These are phyloP conservation scores for Sus cebifrons DNA, from an alignment of 2,797 vertebrate genomes.

Conservation along the genomic window DNA sequence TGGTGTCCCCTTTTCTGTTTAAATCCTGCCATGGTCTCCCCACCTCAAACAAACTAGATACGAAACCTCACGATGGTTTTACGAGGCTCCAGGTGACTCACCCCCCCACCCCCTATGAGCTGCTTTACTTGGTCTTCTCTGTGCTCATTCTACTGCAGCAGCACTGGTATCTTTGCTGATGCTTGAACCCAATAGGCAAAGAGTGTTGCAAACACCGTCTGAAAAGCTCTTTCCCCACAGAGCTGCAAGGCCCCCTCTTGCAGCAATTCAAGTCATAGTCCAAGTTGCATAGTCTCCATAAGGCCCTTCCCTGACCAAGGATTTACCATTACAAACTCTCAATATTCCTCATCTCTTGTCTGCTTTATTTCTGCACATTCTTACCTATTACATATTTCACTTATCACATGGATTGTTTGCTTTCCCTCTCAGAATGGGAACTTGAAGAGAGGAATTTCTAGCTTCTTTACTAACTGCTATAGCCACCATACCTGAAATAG, in stretches of 20 bases:
- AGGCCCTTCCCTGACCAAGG: not conserved
- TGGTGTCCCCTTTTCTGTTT: accelerated
- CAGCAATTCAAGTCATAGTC: accelerated
- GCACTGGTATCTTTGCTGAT: not conserved
- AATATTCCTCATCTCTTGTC: not conserved
- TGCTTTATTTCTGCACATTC: not conserved
- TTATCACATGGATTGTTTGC: not conserved
- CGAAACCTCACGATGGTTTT: not conserved
- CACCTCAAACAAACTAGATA: too few relatives aligned
- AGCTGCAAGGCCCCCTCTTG: accelerated
- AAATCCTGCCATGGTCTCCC: not conserved
- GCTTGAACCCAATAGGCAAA: too few relatives aligned
- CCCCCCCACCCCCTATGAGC: accelerated
- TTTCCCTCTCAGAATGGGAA: not conserved
- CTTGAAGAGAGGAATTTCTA: not conserved
- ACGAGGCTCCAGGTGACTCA: too few relatives aligned
- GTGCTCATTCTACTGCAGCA: not conserved
- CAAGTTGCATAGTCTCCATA: not conserved
- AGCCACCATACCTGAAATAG: not conserved
- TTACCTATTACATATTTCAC: not conserved
- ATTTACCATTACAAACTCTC: too few relatives aligned
- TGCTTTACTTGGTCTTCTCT: not conserved
- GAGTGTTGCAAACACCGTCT: not conserved
- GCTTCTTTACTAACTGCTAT: not conserved
- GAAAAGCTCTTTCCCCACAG: accelerated